A percentile compares a stretch with the other conserved stretches of the same genome.
These are phyloP conservation scores for Emydocephalus ijimae DNA, from an alignment of 2,113 vertebrate species.

Conservation along the genomic window DNA sequence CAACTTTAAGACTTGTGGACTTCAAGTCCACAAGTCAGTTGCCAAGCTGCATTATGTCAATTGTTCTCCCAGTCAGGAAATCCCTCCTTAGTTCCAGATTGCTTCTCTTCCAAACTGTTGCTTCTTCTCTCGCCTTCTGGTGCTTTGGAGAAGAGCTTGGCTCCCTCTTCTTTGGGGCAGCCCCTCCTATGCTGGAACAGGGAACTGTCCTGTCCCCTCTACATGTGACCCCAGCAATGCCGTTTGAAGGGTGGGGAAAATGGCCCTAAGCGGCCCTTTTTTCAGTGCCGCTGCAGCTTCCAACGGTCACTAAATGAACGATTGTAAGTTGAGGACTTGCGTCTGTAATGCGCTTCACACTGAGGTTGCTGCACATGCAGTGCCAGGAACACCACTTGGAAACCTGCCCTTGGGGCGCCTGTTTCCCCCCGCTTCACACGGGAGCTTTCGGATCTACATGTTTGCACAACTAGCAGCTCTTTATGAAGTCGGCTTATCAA, in stretches of 20 bases:
- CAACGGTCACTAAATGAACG: background rate
- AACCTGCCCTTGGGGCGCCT: background rate
- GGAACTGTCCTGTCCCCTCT: background rate
- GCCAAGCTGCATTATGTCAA: too few relatives aligned
- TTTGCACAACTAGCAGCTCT: background rate
- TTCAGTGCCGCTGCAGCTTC: background rate
- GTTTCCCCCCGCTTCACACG: background rate
- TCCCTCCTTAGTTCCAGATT: too few relatives aligned
- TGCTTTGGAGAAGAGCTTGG: too few relatives aligned
- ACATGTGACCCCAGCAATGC: too few relatives aligned
- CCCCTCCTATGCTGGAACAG: too few relatives aligned
- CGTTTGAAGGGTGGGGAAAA: background rate
- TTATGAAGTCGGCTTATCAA: background rate
- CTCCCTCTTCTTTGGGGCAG: too few relatives aligned
- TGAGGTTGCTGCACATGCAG: fast-evolving
- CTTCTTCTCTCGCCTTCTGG: too few relatives aligned
- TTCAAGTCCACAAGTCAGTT: too few relatives aligned
- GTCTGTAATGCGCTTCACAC: background rate
- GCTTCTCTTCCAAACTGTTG: too few relatives aligned
- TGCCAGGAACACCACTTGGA: background rate
- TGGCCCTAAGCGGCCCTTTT: background rate
- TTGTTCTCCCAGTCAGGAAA: too few relatives aligned
- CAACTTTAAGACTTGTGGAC: too few relatives aligned
- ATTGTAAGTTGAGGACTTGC: background rate
- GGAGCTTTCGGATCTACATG: background rate